phyloP scores from a whole-genome alignment of 2,797 vertebrate genomes.

The Neomorphus geoffroyi region DNA sequence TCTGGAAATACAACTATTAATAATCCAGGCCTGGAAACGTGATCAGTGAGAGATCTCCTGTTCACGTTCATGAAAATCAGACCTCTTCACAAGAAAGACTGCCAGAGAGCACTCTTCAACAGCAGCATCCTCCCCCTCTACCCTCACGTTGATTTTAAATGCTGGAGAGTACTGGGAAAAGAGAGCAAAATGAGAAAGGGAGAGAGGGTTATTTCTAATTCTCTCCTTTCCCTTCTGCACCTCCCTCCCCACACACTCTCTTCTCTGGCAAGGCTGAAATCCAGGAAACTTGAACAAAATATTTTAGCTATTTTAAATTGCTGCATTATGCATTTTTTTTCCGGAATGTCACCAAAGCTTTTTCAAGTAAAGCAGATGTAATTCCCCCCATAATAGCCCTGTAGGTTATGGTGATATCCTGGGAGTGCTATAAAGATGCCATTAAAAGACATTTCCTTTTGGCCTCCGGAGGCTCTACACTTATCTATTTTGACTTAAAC shows the following conservation, averaged over 20 bases:
- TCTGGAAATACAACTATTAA: conserved; percentile 30
- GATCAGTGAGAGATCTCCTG: not conserved
- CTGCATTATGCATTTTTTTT: conserved; percentile 28
- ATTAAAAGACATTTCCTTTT: conserved; percentile 40
- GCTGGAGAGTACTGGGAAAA: not conserved
- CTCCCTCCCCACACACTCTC: not conserved
- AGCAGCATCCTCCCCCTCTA: not conserved
- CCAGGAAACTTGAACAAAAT: conserved; percentile 23
- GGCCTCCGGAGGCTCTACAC: not conserved
- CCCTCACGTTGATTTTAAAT: not conserved
- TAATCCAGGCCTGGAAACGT: conserved; percentile 13
- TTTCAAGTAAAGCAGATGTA: conserved; percentile 18
- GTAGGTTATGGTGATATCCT: conserved; percentile 21
- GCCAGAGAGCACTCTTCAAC: not conserved
- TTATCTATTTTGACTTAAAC: conserved; percentile 27
- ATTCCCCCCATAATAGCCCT: conserved; percentile 13
- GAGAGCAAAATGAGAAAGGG: not conserved
- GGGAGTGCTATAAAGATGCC: not conserved
- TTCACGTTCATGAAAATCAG: not conserved
- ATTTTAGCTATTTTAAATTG: conserved; percentile 26
- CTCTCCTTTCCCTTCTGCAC: not conserved
- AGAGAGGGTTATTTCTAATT: not conserved
- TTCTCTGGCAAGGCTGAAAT: not conserved
- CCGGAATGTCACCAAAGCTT: conserved; percentile 7
- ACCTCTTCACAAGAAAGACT: not conserved